These are phyloP conservation scores for Chaetorhynchus papuensis DNA, from an alignment of 2,113 vertebrate genomes.

Conservation along the genomic window DNA sequence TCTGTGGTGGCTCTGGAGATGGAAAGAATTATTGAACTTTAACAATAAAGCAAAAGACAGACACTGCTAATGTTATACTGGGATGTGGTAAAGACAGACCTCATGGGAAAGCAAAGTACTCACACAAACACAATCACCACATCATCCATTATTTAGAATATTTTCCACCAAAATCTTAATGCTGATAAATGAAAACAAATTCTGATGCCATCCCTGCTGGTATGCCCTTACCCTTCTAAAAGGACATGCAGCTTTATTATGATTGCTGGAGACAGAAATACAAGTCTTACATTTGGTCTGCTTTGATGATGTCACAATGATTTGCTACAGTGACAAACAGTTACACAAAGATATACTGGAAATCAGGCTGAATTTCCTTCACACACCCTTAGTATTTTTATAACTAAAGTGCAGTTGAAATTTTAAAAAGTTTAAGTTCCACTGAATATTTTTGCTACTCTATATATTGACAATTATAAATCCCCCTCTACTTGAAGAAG, in stretches of 20 bases:
- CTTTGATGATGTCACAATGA: background rate
- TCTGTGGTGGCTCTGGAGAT: background rate
- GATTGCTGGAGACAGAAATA: background rate
- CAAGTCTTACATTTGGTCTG: background rate
- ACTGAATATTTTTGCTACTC: background rate
- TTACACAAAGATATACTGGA: background rate
- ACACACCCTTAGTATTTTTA: background rate
- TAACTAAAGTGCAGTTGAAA: background rate
- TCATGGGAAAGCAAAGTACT: background rate
- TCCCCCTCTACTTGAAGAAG: background rate
- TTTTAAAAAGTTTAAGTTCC: background rate
- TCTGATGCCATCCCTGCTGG: background rate
- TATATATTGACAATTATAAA: background rate
- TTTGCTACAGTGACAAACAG: background rate
- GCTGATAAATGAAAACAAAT: background rate
- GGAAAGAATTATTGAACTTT: background rate
- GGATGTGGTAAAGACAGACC: background rate
- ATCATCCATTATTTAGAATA: constrained; percentile 26
- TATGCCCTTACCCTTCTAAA: background rate
- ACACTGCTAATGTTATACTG: background rate
- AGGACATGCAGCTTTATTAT: background rate
- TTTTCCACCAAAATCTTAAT: background rate
- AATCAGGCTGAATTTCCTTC: background rate
- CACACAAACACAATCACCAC: background rate
- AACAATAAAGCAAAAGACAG: background rate